Conservation (phyloP, 2,797 vertebrate genomes). For the Diglossa cyanea region DNA sequence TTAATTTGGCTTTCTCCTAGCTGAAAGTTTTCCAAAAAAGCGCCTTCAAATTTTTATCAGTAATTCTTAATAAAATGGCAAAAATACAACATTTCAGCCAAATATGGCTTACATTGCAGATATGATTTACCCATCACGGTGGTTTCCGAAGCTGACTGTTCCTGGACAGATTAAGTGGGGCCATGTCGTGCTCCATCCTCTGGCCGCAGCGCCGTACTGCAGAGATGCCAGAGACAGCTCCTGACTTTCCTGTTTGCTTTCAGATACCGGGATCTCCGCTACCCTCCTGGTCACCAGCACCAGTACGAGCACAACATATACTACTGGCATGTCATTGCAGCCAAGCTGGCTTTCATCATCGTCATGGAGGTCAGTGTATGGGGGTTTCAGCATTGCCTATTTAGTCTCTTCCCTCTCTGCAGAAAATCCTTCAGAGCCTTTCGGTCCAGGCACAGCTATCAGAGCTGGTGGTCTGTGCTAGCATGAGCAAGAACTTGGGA, state of each 20-base stretch:
- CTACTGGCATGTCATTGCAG: constrained; percentile 93
- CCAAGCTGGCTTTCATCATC: constrained; percentile 93
- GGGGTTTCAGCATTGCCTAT: not conserved
- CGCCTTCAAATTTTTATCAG: not conserved
- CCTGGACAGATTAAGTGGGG: not conserved
- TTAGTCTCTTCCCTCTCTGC: not conserved
- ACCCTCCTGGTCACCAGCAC: constrained; percentile 83
- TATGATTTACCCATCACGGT: fast-evolving
- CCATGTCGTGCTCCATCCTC: constrained; percentile 59
- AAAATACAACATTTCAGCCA: not conserved
- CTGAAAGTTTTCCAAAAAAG: not conserved
- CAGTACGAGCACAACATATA: constrained; percentile 87
- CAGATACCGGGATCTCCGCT: constrained; percentile 92
- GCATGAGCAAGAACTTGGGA: not conserved
- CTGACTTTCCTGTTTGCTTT: not conserved
- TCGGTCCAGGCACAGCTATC: not conserved
- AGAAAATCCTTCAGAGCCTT: not conserved
- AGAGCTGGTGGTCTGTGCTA: not conserved
- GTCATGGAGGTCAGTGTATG: constrained; percentile 85
- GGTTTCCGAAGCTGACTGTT: not conserved
- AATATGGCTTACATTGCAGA: not conserved
- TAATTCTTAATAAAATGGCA: not conserved
- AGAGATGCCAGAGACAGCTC: not conserved
- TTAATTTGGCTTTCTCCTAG: not conserved
- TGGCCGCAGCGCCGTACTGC: constrained; percentile 20